phyloP scores from a whole-genome alignment of 2,888 invertebrate species.

The Lasioglossum malachurum region DNA sequence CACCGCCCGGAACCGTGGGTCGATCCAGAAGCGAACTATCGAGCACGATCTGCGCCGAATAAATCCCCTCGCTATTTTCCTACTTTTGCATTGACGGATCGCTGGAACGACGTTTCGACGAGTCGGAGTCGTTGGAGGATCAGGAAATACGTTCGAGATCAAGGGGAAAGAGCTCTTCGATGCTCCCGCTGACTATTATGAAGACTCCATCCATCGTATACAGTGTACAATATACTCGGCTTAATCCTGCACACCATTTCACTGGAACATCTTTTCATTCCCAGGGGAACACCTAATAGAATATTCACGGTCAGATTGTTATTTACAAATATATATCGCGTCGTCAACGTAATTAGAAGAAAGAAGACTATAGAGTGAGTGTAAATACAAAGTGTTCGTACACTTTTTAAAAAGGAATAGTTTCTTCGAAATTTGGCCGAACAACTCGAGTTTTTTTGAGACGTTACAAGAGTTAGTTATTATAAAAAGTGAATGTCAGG shows the following conservation, averaged over 20 bases:
- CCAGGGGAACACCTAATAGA: neutral
- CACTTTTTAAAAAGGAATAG: too few species aligned
- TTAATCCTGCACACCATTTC: neutral
- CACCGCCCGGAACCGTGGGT: constrained; percentile 22
- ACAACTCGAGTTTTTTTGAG: too few species aligned
- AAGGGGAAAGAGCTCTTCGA: constrained; percentile 61
- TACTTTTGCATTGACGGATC: constrained; percentile 77
- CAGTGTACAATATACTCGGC: constrained; percentile 38
- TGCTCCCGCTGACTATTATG: constrained; percentile 64
- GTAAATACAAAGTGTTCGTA: too few species aligned
- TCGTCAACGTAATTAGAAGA: neutral
- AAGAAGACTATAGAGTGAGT: neutral
- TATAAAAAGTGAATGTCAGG: too few species aligned
- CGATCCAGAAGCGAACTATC: constrained; percentile 19
- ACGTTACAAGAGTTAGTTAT: too few species aligned
- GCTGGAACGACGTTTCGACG: constrained; percentile 57
- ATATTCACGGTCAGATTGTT: neutral
- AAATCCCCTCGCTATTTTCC: constrained; percentile 76
- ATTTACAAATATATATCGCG: neutral
- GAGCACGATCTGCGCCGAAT: constrained; percentile 46
- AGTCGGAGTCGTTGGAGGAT: constrained; percentile 62
- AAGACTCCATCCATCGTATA: constrained; percentile 78
- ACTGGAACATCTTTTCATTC: neutral
- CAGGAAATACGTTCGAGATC: constrained; percentile 56
- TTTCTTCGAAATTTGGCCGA: too few species aligned